Evolutionary conservation across 2,113 vertebrate species (phyloP), one percentile per base, ranked within the genome.

Genomic region (Zeus faber): DNA sequence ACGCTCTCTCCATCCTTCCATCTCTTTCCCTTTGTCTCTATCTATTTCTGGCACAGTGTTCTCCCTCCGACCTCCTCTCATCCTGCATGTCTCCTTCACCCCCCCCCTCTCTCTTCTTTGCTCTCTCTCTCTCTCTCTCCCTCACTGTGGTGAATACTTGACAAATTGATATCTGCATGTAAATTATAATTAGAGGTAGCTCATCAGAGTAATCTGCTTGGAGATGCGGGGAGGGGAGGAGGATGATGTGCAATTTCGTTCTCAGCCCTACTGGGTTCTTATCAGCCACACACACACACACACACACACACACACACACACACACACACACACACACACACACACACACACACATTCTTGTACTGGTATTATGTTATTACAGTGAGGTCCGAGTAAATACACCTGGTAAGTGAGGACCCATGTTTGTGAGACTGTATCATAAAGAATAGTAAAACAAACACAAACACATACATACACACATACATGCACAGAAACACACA

Each of bases 141-240:
- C 5, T 48, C 22, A 17, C 6, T 6, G 8, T 48, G 41, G 14
- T 35, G 31, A 35, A 17, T 43, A 43, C 1, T 5, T 23, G 7
- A 22, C 58, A 43, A 49, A 43, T 46, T 48, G 47, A 55, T 37
- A 49, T 53, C 53, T 49, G 20, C 27, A 39, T 48, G 53, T 66
- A 46, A 58, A 67, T 57, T 48, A 8, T 49, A 54, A 58, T 66
- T 58, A 48, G 33, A 57, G 31, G 16, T 2, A 5, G 47, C 35
- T 62, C 29, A 6, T 62, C 47, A 55, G 20, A 17, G 5, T 11
- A 24, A 52, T 41, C 35, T 18, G 13, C 35, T 45, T 65, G 37
- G 23, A 37, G 50, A 48, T 5, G 20, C 8, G 1, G 8, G 41
- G 41, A 44, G 17, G 6, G 33, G 9, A 35, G 33, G 33, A 35